Evolutionary conservation across 2,113 vertebrate species (phyloP).

Genomic region (Micromys minutus): DNA sequence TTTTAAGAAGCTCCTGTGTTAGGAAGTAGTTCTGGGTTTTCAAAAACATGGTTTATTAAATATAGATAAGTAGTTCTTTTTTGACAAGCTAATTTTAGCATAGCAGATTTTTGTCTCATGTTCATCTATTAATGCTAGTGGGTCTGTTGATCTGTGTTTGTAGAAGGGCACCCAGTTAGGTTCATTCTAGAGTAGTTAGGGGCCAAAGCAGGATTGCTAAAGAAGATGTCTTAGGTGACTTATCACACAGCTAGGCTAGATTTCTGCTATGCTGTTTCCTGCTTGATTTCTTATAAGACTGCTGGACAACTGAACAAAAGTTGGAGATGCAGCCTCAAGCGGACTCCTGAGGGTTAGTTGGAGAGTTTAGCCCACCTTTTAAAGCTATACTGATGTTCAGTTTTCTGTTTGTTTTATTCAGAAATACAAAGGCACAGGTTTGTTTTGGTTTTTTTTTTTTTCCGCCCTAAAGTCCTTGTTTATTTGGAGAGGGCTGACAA

Average conservation of each 20-base stretch:
- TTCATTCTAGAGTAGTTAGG: not conserved
- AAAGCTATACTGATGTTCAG: not conserved
- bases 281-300: not conserved
- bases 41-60: conserved; percentile 49
- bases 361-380: not conserved
- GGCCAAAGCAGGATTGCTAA: not conserved
- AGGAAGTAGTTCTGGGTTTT: not conserved
- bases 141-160: not conserved
- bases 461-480: too few species aligned
- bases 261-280: not conserved
- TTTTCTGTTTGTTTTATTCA: not conserved
- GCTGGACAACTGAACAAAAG: not conserved
- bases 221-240: not conserved
- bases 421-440: conserved; percentile 13
- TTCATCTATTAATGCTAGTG: not conserved
- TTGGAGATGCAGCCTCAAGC: not conserved
- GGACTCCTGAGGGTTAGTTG: not conserved
- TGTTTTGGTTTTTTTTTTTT: not conserved
- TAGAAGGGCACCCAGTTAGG: not conserved
- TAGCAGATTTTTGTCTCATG: conserved; percentile 2
- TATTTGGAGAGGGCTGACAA: not conserved
- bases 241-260: not conserved
- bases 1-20: not conserved
- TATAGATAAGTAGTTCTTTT: conserved; percentile 4
- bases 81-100: conserved; percentile 32